Conservation (phyloP, 2,888 invertebrate genomes). For the Himalopsyche tibetana region DNA sequence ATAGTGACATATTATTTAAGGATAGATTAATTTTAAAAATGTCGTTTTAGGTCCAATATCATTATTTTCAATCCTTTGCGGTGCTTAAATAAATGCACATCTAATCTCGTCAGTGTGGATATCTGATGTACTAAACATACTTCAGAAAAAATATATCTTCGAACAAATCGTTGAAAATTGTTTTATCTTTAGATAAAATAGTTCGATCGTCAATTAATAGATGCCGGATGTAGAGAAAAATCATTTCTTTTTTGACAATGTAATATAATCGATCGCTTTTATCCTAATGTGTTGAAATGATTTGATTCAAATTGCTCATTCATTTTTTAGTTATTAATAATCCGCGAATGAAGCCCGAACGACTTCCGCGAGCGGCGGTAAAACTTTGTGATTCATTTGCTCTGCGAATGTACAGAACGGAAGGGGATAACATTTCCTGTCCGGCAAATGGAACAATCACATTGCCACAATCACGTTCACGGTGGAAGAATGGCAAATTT, state of each 20-base stretch:
- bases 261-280: not conserved
- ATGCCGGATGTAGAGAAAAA: no score
- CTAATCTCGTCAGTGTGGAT: no score
- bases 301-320: slow-evolving; percentile 7
- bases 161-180: no score
- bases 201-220: no score
- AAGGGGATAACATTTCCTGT: slow-evolving; percentile 32
- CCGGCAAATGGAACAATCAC: slow-evolving; percentile 39
- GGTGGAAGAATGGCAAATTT: slow-evolving; percentile 8
- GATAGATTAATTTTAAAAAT: no score
- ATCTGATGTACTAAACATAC: no score
- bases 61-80: no score
- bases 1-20: no score
- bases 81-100: no score
- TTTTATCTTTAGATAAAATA: no score
- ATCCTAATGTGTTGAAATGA: slow-evolving; percentile 1
- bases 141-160: no score
- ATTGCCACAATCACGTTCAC: not conserved
- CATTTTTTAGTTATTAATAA: slow-evolving; percentile 35
- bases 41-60: no score
- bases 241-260: not conserved
- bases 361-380: slow-evolving; percentile 32
- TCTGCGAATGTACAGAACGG: not conserved
- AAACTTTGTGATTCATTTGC: slow-evolving; percentile 42
- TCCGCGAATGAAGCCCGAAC: slow-evolving; percentile 19